Evolutionary conservation across 2,888 invertebrate genomes (phyloP).

Genomic region (Pachliopta kotzebuea): DNA sequence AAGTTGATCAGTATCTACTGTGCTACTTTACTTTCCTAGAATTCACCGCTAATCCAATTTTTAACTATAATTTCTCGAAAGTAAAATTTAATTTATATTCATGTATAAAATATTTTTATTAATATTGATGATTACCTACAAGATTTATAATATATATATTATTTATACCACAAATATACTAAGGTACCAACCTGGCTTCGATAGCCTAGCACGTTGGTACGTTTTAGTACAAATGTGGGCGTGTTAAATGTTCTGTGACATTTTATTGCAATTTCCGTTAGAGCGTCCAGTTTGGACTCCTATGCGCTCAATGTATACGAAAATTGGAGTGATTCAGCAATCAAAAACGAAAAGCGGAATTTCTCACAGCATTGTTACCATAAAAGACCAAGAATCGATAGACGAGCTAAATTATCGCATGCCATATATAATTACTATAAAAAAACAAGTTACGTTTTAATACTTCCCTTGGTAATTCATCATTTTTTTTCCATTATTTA

Average conservation of each 20-base stretch:
- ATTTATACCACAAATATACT: not conserved
- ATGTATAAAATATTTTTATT: not conserved
- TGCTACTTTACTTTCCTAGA: too few relatives aligned
- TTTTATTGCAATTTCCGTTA: conserved; percentile 26
- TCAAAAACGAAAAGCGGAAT: conserved; percentile 6
- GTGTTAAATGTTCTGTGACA: conserved; percentile 22
- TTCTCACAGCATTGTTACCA: not conserved
- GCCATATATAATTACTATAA: too few relatives aligned
- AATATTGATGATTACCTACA: not conserved
- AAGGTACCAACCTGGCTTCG: not conserved
- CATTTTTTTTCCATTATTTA: too few relatives aligned
- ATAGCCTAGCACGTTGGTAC: conserved; percentile 9
- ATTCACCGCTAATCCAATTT: not conserved
- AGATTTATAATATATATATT: not conserved
- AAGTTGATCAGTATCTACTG: too few relatives aligned
- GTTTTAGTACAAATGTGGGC: conserved; percentile 25
- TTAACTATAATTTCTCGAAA: not conserved
- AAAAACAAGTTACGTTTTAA: too few relatives aligned
- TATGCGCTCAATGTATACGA: conserved; percentile 8
- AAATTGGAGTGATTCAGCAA: conserved; percentile 10
- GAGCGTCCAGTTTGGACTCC: conserved; percentile 2
- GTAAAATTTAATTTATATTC: not conserved
- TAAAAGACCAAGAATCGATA: too few relatives aligned
- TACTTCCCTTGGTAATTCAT: too few relatives aligned
- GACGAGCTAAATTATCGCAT: too few relatives aligned